Evolutionary conservation across 2,797 vertebrate species (phyloP).

Genomic region (Pyrocephalus nanus): DNA sequence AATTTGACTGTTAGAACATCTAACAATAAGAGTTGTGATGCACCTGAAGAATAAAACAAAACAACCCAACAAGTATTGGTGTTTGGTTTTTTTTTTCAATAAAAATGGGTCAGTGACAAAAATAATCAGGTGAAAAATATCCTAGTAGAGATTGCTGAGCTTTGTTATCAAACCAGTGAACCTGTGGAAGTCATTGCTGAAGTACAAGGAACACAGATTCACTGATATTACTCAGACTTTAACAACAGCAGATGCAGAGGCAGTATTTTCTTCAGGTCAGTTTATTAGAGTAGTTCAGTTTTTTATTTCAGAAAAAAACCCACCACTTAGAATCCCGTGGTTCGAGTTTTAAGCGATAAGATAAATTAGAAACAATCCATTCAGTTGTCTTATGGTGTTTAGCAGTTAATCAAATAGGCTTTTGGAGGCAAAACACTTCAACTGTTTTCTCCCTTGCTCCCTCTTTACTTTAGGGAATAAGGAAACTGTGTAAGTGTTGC

Average conservation of each 20-base stretch:
- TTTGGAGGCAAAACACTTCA: background rate
- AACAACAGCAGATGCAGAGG: background rate
- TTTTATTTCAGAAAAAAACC: background rate
- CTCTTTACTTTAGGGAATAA: background rate
- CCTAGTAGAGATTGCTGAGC: background rate
- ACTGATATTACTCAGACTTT: background rate
- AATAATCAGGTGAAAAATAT: background rate
- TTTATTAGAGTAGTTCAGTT: background rate
- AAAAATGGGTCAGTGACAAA: background rate
- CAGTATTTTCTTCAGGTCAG: background rate
- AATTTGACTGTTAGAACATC: background rate
- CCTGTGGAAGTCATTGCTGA: background rate
- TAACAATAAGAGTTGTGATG: background rate
- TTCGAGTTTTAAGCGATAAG: background rate
- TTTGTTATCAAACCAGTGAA: background rate
- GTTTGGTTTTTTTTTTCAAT: background rate
- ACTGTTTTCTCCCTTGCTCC: background rate
- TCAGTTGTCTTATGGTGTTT: background rate
- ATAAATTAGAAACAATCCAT: background rate
- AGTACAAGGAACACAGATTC: background rate
- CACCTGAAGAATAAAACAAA: background rate
- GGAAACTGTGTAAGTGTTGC: background rate
- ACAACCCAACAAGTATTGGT: background rate
- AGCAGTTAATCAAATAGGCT: background rate
- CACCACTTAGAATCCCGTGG: background rate